phyloP scores from a whole-genome alignment of 1,140 invertebrate genomes.

The Asobara japonica region DNA sequence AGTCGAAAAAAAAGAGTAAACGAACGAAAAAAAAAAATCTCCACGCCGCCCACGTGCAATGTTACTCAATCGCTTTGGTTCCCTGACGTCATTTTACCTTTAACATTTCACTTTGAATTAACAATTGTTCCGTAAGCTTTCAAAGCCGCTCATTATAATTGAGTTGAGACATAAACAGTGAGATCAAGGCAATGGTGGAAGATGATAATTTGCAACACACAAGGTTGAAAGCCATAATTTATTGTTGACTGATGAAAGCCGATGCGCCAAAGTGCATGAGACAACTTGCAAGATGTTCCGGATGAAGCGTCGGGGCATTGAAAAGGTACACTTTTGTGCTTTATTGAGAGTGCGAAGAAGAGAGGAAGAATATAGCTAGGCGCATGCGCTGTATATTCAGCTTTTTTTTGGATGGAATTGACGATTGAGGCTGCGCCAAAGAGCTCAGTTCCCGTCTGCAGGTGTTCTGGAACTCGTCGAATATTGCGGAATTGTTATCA shows the following conservation, averaged over 20 bases:
- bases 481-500: no score
- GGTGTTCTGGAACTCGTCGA: neutral
- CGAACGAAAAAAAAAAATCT: neutral
- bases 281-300: no score
- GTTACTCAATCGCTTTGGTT: neutral
- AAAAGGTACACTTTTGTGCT: no score
- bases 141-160: neutral
- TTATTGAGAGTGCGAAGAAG: no score
- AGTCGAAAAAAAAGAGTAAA: neutral
- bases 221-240: no score
- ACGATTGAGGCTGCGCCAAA: neutral
- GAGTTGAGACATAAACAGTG: neutral
- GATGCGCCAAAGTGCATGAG: no score
- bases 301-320: no score
- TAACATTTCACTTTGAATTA: neutral
- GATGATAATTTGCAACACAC: no score
- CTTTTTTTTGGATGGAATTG: neutral
- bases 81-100: constrained; percentile 1
- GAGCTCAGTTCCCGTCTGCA: neutral
- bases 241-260: no score
- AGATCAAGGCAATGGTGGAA: neutral
- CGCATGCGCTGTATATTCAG: constrained; percentile 8
- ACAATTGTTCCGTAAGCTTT: neutral
- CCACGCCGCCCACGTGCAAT: constrained; percentile 19
- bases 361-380: neutral